Percentiles rank a stretch among this genome's conserved stretches.
These are phyloP conservation scores for Phycodurus eques DNA, from an alignment of 2,113 vertebrate species.

Conservation along the genomic window DNA sequence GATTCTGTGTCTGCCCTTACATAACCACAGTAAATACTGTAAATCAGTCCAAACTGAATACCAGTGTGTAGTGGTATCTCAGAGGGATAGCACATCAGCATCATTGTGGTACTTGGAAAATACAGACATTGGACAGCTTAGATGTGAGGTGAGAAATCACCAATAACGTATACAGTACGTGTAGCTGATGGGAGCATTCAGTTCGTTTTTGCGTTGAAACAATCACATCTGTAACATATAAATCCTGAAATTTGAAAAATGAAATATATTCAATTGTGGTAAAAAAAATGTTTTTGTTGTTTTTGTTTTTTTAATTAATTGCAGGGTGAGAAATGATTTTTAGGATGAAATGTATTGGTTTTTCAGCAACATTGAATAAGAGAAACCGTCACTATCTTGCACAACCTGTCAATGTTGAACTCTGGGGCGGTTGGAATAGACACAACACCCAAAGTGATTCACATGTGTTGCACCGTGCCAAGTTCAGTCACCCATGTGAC, in stretches of 20 bases:
- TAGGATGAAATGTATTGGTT: conserved; percentile 11
- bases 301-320: not conserved
- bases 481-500: conserved; percentile 44
- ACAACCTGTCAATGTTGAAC: conserved; percentile 15
- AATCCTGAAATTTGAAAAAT: not conserved
- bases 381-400: conserved; percentile 26
- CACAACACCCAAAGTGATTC: conserved; percentile 3
- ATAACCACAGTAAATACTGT: not conserved
- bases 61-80: not conserved
- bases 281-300: too few species aligned
- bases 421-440: conserved; percentile 8
- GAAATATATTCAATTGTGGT: not conserved
- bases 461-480: conserved; percentile 19
- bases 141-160: not conserved
- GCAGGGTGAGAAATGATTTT: not conserved
- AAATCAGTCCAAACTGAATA: not conserved
- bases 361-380: conserved; percentile 16
- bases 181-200: not conserved
- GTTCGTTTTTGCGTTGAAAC: not conserved
- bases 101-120: not conserved
- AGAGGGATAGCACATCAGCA: not conserved
- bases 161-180: not conserved
- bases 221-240: not conserved
- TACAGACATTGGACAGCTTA: not conserved
- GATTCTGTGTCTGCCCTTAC: not conserved